These are phyloP conservation scores for Loris lydekkerianus DNA, from an alignment of 2,797 vertebrate genomes.

Conservation along the genomic window DNA sequence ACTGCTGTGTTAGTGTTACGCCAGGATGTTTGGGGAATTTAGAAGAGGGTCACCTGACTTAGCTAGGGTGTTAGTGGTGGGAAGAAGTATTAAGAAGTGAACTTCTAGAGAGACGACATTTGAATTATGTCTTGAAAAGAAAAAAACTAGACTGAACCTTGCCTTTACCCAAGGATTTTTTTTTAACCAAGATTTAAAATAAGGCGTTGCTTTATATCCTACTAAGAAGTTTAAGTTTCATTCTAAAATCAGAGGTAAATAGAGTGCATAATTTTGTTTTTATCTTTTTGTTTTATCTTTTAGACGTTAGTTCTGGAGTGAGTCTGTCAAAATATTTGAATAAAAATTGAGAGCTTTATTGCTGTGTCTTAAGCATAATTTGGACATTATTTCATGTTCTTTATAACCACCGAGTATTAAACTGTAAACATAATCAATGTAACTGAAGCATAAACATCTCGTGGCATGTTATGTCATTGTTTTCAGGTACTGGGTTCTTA, in stretches of 20 bases:
- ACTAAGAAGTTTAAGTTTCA: slow-evolving; percentile 84
- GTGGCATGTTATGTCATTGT: slow-evolving; percentile 91
- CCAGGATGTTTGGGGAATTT: background rate
- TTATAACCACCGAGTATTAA: slow-evolving; percentile 91
- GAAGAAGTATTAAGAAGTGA: background rate
- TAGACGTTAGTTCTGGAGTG: slow-evolving; percentile 91
- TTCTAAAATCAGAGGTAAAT: slow-evolving; percentile 85
- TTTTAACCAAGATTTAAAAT: slow-evolving; percentile 78
- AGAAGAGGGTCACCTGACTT: background rate
- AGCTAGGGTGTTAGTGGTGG: background rate
- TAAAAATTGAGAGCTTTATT: slow-evolving; percentile 91
- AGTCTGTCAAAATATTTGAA: slow-evolving; percentile 90
- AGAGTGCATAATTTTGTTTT: slow-evolving; percentile 89
- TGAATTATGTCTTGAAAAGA: background rate
- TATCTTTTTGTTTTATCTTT: slow-evolving; percentile 86
- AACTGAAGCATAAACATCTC: slow-evolving; percentile 89
- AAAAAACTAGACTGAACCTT: slow-evolving; percentile 51
- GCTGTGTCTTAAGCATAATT: slow-evolving; percentile 90
- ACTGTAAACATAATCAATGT: slow-evolving; percentile 90
- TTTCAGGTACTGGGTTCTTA: slow-evolving; percentile 90
- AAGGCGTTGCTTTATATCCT: too few species aligned
- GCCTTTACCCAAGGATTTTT: slow-evolving; percentile 77
- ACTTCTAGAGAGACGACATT: background rate
- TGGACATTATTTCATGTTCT: slow-evolving; percentile 89
- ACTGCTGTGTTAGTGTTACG: too few species aligned